Conservation (phyloP, 1,140 invertebrate species). For the Halesus radiatus region DNA sequence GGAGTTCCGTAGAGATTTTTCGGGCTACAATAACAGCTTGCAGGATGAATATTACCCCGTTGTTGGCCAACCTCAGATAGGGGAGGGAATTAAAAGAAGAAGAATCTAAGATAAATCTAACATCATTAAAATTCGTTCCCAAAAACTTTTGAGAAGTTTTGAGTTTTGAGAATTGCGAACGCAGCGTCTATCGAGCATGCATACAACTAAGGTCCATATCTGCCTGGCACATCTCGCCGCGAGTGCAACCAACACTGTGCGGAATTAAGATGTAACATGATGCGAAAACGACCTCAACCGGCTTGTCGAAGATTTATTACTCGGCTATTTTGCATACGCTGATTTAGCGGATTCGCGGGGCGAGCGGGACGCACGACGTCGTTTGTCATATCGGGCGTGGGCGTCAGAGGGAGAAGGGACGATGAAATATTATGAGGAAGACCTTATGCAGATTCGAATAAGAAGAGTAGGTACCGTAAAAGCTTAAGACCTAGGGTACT, state of each 20-base stretch:
- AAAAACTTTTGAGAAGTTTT: constrained; percentile 10
- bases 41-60: too few relatives aligned
- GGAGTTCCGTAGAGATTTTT: too few relatives aligned
- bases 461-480: constrained; percentile 47
- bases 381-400: constrained; percentile 39
- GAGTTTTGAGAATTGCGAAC: constrained; percentile 17
- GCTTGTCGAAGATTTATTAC: constrained; percentile 70
- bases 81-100: too few relatives aligned
- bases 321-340: constrained; percentile 73
- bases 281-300: constrained; percentile 70
- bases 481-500: constrained; percentile 36
- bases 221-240: constrained; percentile 46
- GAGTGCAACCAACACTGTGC: constrained; percentile 59
- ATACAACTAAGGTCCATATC: constrained; percentile 64
- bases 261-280: constrained; percentile 74
- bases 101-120: too few relatives aligned
- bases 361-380: constrained; percentile 43
- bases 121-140: too few relatives aligned
- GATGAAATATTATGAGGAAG: constrained; percentile 57
- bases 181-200: constrained; percentile 36
- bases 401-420: constrained; percentile 43
- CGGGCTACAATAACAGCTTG: too few relatives aligned
- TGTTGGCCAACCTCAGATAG: too few relatives aligned
- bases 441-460: constrained; percentile 53
- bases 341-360: constrained; percentile 68